Percentiles rank a stretch among this genome's conserved stretches.
These are phyloP conservation scores for Barbus barbus DNA, from an alignment of 2,113 vertebrate genomes.

Conservation along the genomic window DNA sequence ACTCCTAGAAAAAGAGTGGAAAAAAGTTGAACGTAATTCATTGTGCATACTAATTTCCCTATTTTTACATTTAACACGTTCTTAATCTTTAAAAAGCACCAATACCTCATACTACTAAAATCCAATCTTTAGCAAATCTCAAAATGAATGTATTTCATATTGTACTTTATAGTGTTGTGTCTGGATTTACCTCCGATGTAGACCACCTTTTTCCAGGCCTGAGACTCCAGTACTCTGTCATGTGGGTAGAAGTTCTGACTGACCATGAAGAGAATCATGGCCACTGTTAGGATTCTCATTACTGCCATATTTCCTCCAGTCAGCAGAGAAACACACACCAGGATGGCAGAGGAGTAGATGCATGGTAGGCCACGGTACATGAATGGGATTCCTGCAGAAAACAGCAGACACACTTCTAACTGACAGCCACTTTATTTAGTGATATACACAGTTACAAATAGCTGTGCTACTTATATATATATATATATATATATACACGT, in stretches of 20 bases:
- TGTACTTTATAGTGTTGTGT: background rate
- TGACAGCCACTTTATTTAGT: background rate
- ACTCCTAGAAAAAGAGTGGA: constrained; percentile 72
- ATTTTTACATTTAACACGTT: background rate
- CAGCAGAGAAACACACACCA: constrained; percentile 83
- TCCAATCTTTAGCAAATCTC: no score
- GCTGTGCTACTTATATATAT: background rate
- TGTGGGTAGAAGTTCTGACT: constrained; percentile 88
- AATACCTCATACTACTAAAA: background rate
- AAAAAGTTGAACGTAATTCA: background rate
- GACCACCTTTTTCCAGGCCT: constrained; percentile 90
- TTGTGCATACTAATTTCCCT: background rate
- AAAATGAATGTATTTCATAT: background rate
- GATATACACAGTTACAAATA: background rate
- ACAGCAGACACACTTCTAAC: background rate
- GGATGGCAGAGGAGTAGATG: constrained; percentile 84
- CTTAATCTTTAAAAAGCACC: background rate
- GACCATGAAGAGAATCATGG: constrained; percentile 90
- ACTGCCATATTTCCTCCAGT: constrained; percentile 74
- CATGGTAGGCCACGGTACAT: constrained; percentile 90
- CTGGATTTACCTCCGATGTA: constrained; percentile 82
- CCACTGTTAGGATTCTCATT: constrained; percentile 73
- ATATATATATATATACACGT: background rate
- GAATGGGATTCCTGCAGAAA: constrained; percentile 78
- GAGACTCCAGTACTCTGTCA: constrained; percentile 88